Percentiles rank a stretch among this genome's conserved stretches.
These are phyloP conservation scores for Drosophila nigricruria DNA, from an alignment of 2,888 invertebrate genomes.

Conservation along the genomic window DNA sequence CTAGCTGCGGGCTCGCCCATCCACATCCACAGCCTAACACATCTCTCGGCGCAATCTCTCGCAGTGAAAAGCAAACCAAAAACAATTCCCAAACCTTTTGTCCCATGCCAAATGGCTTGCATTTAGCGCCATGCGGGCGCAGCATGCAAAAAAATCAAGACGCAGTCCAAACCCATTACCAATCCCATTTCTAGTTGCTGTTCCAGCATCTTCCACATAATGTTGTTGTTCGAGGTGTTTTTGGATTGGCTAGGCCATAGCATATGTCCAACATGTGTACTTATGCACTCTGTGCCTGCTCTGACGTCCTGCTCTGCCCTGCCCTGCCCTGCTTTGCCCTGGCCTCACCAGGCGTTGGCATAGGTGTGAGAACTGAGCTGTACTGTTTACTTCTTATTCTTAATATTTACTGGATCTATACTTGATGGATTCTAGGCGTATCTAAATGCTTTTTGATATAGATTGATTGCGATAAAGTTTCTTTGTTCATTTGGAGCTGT, in stretches of 20 bases:
- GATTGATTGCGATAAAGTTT: neutral
- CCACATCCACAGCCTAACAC: neutral
- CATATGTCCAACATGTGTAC: constrained; percentile 66
- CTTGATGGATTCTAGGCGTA: neutral
- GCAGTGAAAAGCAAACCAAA: constrained; percentile 15
- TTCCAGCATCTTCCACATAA: constrained; percentile 19
- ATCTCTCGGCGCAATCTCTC: constrained; percentile 10
- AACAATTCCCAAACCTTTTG: constrained; percentile 17
- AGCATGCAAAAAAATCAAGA: constrained; percentile 66
- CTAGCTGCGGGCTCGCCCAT: constrained; percentile 20
- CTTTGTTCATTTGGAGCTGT: neutral
- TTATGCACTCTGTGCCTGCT: neutral
- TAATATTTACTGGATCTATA: neutral
- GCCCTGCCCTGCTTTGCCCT: constrained; percentile 1
- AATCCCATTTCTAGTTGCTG: constrained; percentile 14
- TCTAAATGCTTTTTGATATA: neutral
- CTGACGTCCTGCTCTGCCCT: constrained; percentile 15
- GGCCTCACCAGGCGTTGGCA: constrained; percentile 47
- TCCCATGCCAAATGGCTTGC: constrained; percentile 27
- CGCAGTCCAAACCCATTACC: constrained; percentile 15
- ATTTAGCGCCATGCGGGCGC: constrained; percentile 74
- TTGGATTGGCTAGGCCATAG: constrained; percentile 39
- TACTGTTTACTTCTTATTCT: neutral
- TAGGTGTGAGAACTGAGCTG: constrained; percentile 49
- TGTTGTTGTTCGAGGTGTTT: constrained; percentile 51